Base-by-base conservation (phyloP, 2,888 invertebrate species). In the Cinara cedri region DNA sequence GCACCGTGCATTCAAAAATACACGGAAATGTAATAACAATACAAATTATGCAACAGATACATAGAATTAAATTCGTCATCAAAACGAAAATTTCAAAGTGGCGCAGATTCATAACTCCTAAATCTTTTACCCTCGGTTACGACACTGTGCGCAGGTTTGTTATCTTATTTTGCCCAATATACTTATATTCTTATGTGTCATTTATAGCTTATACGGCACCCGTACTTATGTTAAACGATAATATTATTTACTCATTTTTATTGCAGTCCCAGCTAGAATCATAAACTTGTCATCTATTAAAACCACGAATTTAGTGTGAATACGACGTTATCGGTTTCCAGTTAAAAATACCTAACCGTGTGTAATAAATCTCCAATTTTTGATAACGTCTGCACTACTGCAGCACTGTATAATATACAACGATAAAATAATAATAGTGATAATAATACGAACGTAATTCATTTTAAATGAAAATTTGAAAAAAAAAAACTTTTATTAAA, bases 251-350 rank as follows among this genome's bases (percentile, higher is more conserved):
- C 34, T 34, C 34, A 44, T 14, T 72, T 49, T 51, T n/a, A 10
- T 34, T 10, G 62, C 21, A 51, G 34, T 34, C 34, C n/a, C n/a
- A n/a, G 6, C 34, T 34, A 14, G 21, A 51, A 51, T 60, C 46
- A 60, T 46, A 72, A 72, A 60, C 46, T 46, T n/a, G 46, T 46
- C 46, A 60, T 19, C 34, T 49, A 60, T 34, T 72, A 14, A 34
- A 49, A 72, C n/a, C 57, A n/a, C n/a, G 44, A 49, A 62, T 16
- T 24, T 10, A n/a, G 24, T n/a, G 34, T 54, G n/a, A 21, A 9
- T n/a, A 14, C 13, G 26, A 49, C 19, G 26, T 10, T 46, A 24
- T 60, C 26, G 46, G 62, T 44, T 72, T 72, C 57, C 8, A 10
- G 46, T 71, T 46, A 16, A 16, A 57, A 71, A 71, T 24, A 46